phyloP scores from a whole-genome alignment of 2,113 vertebrate species.

The Phodopus roborovskii region DNA sequence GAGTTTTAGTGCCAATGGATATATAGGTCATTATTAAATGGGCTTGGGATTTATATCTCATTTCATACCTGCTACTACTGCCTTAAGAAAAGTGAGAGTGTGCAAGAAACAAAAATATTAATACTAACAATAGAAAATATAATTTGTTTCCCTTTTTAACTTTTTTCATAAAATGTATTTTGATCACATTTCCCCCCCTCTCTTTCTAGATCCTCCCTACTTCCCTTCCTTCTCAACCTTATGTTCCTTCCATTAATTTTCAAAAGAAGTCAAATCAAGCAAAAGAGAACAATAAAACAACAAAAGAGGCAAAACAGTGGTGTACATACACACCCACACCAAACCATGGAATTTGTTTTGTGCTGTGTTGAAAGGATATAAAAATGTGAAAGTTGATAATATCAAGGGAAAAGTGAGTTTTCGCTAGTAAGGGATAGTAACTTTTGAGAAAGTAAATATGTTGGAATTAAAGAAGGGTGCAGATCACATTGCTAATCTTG shows the following conservation, averaged over 20 bases:
- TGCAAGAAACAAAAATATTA: neutral
- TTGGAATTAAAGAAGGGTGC: neutral
- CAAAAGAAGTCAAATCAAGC: neutral
- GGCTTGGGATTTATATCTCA: neutral
- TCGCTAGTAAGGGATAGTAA: neutral
- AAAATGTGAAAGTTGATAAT: neutral
- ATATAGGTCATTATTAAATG: slow-evolving; percentile 6
- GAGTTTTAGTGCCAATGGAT: neutral
- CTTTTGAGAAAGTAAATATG: neutral
- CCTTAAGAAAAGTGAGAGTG: neutral
- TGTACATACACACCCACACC: neutral
- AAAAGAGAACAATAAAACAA: neutral
- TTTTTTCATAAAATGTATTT: neutral
- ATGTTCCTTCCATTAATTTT: neutral
- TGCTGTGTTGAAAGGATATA: neutral
- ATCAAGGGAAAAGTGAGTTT: neutral
- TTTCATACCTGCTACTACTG: neutral
- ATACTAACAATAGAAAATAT: neutral
- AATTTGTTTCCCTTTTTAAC: neutral
- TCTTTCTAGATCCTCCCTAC: neutral
- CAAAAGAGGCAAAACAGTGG: neutral
- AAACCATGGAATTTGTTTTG: neutral
- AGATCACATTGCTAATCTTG: neutral
- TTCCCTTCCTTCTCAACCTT: neutral
- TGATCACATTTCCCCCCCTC: neutral